Evolutionary conservation across 2,113 vertebrate genomes (phyloP).

Genomic region (Brachirus orientalis): DNA sequence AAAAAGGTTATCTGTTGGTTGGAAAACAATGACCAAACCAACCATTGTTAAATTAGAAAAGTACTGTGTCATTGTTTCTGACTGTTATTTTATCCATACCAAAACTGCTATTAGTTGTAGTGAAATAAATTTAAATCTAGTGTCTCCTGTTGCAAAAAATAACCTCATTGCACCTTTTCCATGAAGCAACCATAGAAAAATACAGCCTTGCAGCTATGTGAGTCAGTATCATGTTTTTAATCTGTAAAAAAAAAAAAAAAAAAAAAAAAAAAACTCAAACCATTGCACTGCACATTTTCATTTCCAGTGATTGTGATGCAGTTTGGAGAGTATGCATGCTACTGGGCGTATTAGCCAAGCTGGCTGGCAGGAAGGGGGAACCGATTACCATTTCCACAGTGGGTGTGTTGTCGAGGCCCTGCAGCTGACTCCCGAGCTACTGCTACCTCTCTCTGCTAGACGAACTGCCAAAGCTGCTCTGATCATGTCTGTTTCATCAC

Average conservation of each 20-base stretch:
- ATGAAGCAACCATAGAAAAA: constrained; percentile 32
- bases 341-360: constrained; percentile 31
- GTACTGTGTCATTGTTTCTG: no score
- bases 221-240: no score
- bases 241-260: no score
- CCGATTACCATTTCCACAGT: constrained; percentile 65
- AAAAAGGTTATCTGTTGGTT: no score
- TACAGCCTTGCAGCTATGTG: constrained; percentile 23
- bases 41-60: no score
- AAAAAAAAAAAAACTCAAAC: no score
- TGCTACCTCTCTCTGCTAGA: constrained; percentile 63
- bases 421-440: constrained; percentile 55
- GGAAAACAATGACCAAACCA: no score
- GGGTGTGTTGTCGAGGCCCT: constrained; percentile 49
- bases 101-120: no score
- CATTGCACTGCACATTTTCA: constrained; percentile 31
- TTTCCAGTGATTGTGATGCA: constrained; percentile 51
- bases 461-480: constrained; percentile 60
- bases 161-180: constrained; percentile 2
- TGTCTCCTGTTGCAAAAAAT: no score
- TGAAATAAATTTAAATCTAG: no score
- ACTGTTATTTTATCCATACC: no score
- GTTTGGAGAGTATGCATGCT: constrained; percentile 54
- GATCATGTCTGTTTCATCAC: constrained; percentile 58
- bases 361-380: constrained; percentile 40